Base-by-base conservation (phyloP, 2,113 vertebrate species). In the Phyllostomus discolor region DNA sequence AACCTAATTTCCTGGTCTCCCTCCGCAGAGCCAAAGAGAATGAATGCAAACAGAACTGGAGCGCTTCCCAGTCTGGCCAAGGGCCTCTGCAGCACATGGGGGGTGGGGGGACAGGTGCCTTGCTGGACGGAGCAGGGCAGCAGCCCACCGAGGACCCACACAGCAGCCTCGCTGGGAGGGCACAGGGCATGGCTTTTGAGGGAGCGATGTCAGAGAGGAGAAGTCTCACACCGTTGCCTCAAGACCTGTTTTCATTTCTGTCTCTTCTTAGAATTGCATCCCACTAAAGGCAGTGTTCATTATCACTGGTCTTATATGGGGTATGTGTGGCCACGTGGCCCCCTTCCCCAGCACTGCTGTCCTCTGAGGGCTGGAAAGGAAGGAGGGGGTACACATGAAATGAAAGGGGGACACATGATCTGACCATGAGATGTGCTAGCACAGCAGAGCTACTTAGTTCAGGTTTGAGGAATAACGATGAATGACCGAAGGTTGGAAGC, bases 271-370 rank as follows among this genome's bases (percentile, higher is more conserved):
- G 57, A 46, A 4, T 2, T 9, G 59, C 38, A 54, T 12, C 17
- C 3, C 14, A 10, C 22, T 7, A 4, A 11, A 16, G 1, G 38
- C 20, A 12, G 0, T 3, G 3, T 26, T 38, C 1, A 3, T 1
- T 1, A 8, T 1, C 2, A 1, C 0, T 19, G 26, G 33, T 57
- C 46, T 70, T 4, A 7, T 2, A 35, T 0, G 38, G 38, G 20
- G 1, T 24, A 3, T 1, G 5, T 0, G 10, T 1, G 14, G n/a
- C 62, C 64, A 38, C 0, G 0, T 2, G 46, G n/a, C 5, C 10
- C 10, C 9, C 17, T 41, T 8, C 24, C 64, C 12, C 12, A 31
- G 17, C 22, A 26, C 2, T 6, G 52, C 0, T 4, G 22, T 14
- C 70, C 26, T 2, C 0, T 0, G 5, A 33, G n/a, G 26, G 80